Percentiles rank a stretch among this genome's conserved stretches.
phyloP scores from a whole-genome alignment of 2,113 vertebrate genomes.

The Nibea coibor region DNA sequence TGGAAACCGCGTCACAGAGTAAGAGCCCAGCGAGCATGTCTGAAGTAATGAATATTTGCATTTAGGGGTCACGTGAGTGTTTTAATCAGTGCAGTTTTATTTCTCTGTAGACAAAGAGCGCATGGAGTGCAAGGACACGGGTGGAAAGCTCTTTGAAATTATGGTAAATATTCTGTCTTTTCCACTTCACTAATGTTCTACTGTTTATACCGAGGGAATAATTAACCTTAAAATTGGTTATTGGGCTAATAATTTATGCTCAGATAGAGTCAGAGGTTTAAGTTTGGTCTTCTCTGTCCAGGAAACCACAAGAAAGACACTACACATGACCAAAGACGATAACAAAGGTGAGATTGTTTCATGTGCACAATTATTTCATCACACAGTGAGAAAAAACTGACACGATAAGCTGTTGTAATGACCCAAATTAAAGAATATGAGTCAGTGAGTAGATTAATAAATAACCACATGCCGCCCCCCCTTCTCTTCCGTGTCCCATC shows the following conservation, averaged over 20 bases:
- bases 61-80: not conserved
- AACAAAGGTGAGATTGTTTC: constrained; percentile 36
- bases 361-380: not conserved
- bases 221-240: too few species aligned
- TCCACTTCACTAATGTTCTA: not conserved
- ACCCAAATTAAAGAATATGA: constrained; percentile 25
- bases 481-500: not conserved
- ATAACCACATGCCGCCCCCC: not conserved
- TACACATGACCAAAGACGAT: constrained; percentile 14
- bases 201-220: too few species aligned
- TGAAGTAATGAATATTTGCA: not conserved
- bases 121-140: not conserved
- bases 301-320: constrained; percentile 44
- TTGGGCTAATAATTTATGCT: too few species aligned
- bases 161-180: constrained; percentile 45
- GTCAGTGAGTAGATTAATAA: constrained; percentile 19
- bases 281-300: constrained; percentile 53
- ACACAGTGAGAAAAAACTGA: not conserved
- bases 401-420: constrained; percentile 1
- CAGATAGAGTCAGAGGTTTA: not conserved
- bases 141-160: not conserved
- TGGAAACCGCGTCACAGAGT: constrained; percentile 1
- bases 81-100: not conserved
- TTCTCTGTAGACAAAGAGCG: not conserved
- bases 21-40: not conserved